Base-by-base conservation (phyloP, 2,797 vertebrate genomes). In the Odontamblyopus rebecca region DNA sequence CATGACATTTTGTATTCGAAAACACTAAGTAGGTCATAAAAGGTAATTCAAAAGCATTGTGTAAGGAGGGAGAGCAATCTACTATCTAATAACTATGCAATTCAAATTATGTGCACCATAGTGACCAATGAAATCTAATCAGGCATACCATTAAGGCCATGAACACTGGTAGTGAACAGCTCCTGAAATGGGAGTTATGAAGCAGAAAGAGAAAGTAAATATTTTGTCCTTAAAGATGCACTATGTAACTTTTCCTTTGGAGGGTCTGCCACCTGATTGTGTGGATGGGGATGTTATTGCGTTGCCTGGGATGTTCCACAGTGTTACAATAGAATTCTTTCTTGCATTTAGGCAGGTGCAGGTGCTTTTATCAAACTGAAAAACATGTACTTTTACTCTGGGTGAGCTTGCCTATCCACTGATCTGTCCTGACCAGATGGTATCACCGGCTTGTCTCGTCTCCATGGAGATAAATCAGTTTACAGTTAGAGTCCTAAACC, bases 1-100 rank as follows among this genome's bases (percentile, higher is more conserved):
- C 75, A 44, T 73, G 57, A 74, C 69, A 81, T 86, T 81, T 83
- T 72, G 68, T 74, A 68, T 79, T 73, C 59, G 61, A 50, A 76
- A 81, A 74, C 72, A 79, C 38, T 73, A 67, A 79, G 70, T 62
- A 19, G 60, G 38, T 75, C 69, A 84, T 89, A 78, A 82, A 85
- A 75, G 6, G 23, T 50, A 70, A 86, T 80, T 30, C 53, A 62
- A 68, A 70, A 78, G 64, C 72, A 62, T 23, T 66, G 72, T 59
- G 68, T 51, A 57, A 56, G 68, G 74, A 86, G 71, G 18, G 2
- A 62, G 32, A 35, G 30, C 61, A 62, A 81, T 79, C 79, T 76
- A 59, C 61, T 67, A 53, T 30, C 57, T 75, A 81, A 73, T 35
- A 75, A 56, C 61, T 56, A 77, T 74, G 77, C 67, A 81, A 80